These are phyloP conservation scores for Spheniscus humboldti DNA, from an alignment of 2,797 vertebrate genomes.

Conservation along the genomic window DNA sequence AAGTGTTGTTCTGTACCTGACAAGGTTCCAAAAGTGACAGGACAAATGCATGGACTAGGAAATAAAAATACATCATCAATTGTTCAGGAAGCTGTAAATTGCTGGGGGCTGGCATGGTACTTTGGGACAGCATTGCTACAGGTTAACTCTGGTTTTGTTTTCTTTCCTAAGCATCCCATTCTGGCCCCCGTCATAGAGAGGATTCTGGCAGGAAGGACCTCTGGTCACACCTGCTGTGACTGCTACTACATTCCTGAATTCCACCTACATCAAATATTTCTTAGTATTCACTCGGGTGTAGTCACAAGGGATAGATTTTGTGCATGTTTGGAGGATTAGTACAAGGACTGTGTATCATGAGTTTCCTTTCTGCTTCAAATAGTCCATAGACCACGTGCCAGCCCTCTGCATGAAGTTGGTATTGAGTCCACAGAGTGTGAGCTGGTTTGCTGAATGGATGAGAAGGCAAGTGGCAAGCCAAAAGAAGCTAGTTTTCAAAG, in stretches of 20 bases:
- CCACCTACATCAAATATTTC: background rate
- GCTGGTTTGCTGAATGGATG: background rate
- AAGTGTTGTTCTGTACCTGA: background rate
- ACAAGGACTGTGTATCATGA: background rate
- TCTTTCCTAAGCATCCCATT: background rate
- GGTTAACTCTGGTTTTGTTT: background rate
- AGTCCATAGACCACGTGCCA: background rate
- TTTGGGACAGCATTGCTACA: background rate
- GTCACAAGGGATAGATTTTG: background rate
- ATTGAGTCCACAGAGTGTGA: background rate
- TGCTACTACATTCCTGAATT: background rate
- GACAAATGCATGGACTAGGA: background rate
- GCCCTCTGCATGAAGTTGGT: background rate
- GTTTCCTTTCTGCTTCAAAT: background rate
- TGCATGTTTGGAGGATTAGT: background rate
- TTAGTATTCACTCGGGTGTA: background rate
- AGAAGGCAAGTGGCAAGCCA: background rate
- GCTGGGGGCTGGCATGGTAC: background rate
- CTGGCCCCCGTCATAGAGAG: background rate
- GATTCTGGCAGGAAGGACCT: background rate
- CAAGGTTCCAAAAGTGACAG: background rate
- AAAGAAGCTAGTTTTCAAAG: background rate
- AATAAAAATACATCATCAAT: background rate
- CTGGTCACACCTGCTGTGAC: background rate
- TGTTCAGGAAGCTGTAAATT: background rate